A percentile compares a stretch with the other conserved stretches of the same genome.
These are phyloP conservation scores for Zeuzera pyrina DNA, from an alignment of 2,888 invertebrate species.

Conservation along the genomic window DNA sequence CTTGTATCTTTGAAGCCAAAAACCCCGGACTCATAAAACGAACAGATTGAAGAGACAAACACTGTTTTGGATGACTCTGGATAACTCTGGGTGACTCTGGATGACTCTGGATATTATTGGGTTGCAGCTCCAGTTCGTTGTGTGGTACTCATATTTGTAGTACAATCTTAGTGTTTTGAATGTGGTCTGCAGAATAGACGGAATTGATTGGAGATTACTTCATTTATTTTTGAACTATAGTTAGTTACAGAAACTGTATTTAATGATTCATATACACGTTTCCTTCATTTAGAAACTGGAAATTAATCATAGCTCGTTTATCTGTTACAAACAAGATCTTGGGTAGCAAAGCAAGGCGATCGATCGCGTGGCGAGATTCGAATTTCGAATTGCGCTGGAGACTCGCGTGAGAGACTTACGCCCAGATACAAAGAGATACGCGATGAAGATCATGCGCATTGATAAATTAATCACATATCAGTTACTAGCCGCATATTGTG, in stretches of 20 bases:
- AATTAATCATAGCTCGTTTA: conserved; percentile 43
- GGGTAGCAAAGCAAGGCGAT: conserved; percentile 24
- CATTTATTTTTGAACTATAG: no score
- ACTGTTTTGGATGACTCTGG: no score
- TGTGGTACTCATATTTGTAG: conserved; percentile 3
- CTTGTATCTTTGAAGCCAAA: no score
- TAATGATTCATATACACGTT: conserved; percentile 11
- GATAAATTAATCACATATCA: conserved; percentile 61
- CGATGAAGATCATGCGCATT: conserved; percentile 50
- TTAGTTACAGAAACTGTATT: conserved; percentile 2
- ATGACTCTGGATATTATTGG: no score
- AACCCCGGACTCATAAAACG: no score
- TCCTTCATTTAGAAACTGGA: conserved; percentile 27
- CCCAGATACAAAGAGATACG: conserved; percentile 52
- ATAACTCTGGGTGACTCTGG: no score
- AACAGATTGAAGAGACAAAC: no score
- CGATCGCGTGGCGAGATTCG: conserved; percentile 42
- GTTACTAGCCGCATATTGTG: conserved; percentile 48
- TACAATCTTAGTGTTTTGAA: no score
- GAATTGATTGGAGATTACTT: no score
- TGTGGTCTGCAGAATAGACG: no score
- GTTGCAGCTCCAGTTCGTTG: neutral
- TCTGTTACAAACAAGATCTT: conserved; percentile 34
- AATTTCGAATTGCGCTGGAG: conserved; percentile 29
- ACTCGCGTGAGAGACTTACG: conserved; percentile 34